Base-by-base conservation (phyloP, 64 coral and sea anemone species). In the Trachythela sp. region DNA sequence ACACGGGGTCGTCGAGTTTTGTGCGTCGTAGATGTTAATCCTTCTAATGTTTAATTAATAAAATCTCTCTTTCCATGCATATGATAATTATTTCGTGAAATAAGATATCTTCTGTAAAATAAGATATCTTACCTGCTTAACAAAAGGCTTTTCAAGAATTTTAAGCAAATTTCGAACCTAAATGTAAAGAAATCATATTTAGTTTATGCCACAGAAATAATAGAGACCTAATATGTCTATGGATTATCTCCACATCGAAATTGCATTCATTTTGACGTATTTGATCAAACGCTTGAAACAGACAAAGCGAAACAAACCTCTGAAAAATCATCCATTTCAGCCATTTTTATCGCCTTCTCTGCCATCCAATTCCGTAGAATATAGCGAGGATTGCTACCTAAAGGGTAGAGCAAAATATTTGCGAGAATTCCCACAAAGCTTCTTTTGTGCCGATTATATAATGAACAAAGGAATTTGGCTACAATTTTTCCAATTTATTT, bases 351-450 rank as follows among this genome's bases (percentile, higher is more conserved):
- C 15, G 90, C 95, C 48, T 90, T 58, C 15, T 97, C 87, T 4
- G 95, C 95, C 92, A 97, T 97, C 95, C 95, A 97, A 33, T 97
- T 97, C 40, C 95, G 92, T 42, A 97, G 84, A 22, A 97, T 86
- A 39, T 97, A 97, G 9, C 92, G 92, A 41, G 95, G 95, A 85
- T 97, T 97, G 33, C 91, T 43, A 39, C 67, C 92, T 97, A 30
- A 84, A 89, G 84, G 0, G 40, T 58, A 36, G 54, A 58, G 18
- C 54, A 8, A 20, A 20, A 20, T 8, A 20, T 58, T n/a, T 13
- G 24, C 24, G 13, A 2, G 54, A 58, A 58, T 8, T 22, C 48
- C 48, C 48, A 8, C 48, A 49, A 15, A 49, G 48, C 15, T n/a
- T n/a, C n/a, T n/a, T n/a, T n/a, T n/a, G n/a, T n/a, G n/a, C n/a